Evolutionary conservation across 2,888 invertebrate species (phyloP), one percentile per base, ranked within the genome.

Genomic region (Tipula helvola): DNA sequence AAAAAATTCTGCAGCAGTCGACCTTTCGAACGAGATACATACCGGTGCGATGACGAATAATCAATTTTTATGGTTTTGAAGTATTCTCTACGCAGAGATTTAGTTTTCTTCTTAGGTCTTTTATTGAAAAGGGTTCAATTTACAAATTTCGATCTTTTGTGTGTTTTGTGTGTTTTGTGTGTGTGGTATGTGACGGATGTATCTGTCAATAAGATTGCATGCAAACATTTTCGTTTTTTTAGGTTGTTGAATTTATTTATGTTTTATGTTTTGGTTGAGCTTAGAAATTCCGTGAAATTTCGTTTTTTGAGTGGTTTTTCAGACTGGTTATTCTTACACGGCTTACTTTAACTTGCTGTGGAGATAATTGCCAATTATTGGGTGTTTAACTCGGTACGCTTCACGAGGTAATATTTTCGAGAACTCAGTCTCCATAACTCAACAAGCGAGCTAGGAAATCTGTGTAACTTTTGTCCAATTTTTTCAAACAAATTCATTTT

Each of bases 11-110:
- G 71, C 71, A 71, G 71, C 71, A 71, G 71, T 28, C 71, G 71
- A 71, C 71, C 71, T 71, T 71, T 71, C 28, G 71, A 28, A 28
- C 71, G 18, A 71, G 18, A 71, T 71, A n/a, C 4, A 52, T 16
- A 52, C n/a, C n/a, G 28, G 8, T 36, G 5, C 10, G 41, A 84
- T 39, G 84, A 39, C 39, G 39, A 84, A 84, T 84, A 84, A 84
- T 84, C 84, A 84, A 84, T 84, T 84, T 28, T 16, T 84, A 84
- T 84, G 84, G 84, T 84, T 41, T 84, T 84, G 84, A 39, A 84
- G 84, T 84, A 39, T 18, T 5, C 16, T 28, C 28, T 28, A 52
- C n/a, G 36, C 10, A 36, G 8, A 16, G 36, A 57, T 57, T 39
- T 84, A 1, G 5, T 84, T 13, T n/a, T 84, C 39, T 8, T n/a